A percentile compares a stretch with the other conserved stretches of the same genome.
Evolutionary conservation across 2,888 invertebrate genomes (phyloP).

Genomic region (Acanthosoma haemorrhoidale): DNA sequence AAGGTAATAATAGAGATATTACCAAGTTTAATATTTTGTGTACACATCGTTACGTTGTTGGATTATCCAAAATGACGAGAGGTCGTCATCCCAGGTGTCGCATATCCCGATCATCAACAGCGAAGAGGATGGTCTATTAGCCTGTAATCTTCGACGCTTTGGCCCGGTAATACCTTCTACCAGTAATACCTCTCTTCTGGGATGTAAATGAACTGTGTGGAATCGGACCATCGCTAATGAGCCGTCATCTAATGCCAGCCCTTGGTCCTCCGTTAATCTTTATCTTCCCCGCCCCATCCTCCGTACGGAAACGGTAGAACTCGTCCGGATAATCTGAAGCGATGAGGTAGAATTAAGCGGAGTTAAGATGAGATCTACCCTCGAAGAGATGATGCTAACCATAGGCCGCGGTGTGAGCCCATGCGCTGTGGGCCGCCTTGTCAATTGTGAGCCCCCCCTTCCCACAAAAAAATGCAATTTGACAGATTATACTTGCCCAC

Average conservation of each 20-base stretch:
- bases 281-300: neutral
- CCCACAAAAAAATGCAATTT: neutral
- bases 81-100: no score
- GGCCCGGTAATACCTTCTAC: neutral
- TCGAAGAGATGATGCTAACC: neutral
- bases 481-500: neutral
- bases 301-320: neutral
- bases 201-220: neutral
- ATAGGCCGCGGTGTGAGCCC: neutral
- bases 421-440: neutral
- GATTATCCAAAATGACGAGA: no score
- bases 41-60: no score
- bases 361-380: neutral
- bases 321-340: neutral
- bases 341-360: neutral
- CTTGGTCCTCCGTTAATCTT: neutral
- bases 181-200: neutral
- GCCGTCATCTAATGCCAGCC: neutral
- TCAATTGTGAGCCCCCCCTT: neutral
- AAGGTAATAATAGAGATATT: no score
- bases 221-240: conserved; percentile 3
- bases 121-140: no score
- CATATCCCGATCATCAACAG: no score
- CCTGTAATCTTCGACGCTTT: neutral
- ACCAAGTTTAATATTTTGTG: no score